Percentiles rank a stretch among this genome's conserved stretches.
phyloP scores from a whole-genome alignment of 2,797 vertebrate genomes.

The Bradypus variegatus region DNA sequence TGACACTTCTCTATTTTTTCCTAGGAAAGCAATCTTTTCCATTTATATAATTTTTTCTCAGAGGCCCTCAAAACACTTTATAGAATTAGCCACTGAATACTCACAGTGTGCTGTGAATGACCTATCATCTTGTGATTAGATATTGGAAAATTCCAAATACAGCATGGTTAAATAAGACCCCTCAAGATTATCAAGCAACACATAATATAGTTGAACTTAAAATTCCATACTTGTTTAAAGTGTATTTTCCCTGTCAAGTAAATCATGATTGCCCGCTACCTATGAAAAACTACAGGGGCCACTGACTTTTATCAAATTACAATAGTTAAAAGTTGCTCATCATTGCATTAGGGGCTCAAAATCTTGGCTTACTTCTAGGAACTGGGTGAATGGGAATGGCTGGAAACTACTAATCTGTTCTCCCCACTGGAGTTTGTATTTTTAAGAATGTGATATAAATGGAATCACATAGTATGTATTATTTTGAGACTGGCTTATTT shows the following conservation, averaged over 20 bases:
- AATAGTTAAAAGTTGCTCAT: neutral
- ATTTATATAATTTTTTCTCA: slow-evolving; percentile 30
- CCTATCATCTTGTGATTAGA: neutral
- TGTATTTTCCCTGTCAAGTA: neutral
- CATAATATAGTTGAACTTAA: neutral
- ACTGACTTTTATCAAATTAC: neutral
- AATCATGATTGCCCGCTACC: neutral
- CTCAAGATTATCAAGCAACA: neutral
- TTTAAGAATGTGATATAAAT: neutral
- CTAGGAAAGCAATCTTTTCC: neutral
- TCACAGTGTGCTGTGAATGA: neutral
- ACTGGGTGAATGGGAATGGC: neutral
- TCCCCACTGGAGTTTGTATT: neutral
- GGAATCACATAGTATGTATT: neutral
- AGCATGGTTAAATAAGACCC: neutral
- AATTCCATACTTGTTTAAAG: neutral
- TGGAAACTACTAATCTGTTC: neutral
- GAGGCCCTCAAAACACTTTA: neutral
- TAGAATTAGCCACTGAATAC: neutral
- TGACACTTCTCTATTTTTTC: too few relatives aligned
- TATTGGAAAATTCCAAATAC: neutral
- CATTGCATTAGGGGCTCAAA: neutral
- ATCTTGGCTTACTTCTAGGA: neutral
- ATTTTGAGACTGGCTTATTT: neutral
- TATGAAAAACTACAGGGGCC: neutral